Conservation (phyloP, 2,888 invertebrate genomes). For the Aspidapion aeneum region DNA sequence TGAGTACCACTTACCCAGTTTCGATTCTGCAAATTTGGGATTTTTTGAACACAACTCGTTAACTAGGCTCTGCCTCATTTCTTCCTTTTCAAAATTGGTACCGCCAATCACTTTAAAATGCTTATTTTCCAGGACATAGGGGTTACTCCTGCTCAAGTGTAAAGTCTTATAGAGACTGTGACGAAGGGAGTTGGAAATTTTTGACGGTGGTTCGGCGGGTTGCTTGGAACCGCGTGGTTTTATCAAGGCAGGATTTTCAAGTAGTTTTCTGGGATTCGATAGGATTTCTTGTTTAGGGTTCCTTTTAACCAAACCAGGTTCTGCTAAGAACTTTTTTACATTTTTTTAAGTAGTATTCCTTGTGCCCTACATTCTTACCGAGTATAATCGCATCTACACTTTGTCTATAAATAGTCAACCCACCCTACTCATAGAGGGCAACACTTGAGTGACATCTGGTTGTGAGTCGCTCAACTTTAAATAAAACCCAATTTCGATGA, state of each 20-base stretch:
- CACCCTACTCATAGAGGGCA: background rate
- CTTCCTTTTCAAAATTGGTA: background rate
- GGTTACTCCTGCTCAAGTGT: conserved; percentile 38
- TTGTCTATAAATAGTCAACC: background rate
- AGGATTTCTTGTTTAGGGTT: conserved; percentile 84
- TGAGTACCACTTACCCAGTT: background rate
- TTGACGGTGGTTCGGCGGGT: conserved; percentile 27
- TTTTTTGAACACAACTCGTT: background rate
- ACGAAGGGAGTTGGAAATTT: conserved; percentile 41
- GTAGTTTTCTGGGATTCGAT: conserved; percentile 95
- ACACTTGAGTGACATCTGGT: background rate
- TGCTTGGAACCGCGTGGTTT: conserved; percentile 29
- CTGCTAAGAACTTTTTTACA: conserved; percentile 84
- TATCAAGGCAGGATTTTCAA: conserved; percentile 80
- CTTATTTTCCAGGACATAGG: conserved; percentile 26
- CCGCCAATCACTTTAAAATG: background rate
- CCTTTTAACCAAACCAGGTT: conserved; percentile 99
- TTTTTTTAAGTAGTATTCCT: no score
- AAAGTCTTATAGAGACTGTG: conserved; percentile 43
- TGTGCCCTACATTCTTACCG: conserved; percentile 36
- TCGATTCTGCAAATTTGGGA: no score
- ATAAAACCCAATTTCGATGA: no score
- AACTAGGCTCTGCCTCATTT: background rate
- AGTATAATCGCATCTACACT: conserved; percentile 7
- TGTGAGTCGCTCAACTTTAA: background rate